phyloP scores from a whole-genome alignment of 2,888 invertebrate genomes.

The Morinoia aosen region DNA sequence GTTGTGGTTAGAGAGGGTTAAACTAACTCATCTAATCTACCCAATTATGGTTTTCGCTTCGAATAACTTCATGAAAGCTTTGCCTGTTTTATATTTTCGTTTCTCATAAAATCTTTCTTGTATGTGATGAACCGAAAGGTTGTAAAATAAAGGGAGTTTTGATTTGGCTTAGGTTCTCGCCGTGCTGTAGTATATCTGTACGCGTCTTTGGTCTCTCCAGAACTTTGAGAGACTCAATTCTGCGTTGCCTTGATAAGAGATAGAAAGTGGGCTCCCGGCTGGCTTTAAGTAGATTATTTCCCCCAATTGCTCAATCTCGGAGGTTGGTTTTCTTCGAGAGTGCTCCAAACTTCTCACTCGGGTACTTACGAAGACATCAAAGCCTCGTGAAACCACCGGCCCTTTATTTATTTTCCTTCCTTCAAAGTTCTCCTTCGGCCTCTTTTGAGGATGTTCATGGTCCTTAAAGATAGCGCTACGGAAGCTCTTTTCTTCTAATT shows the following conservation, averaged over 20 bases:
- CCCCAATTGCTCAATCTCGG: constrained; percentile 20
- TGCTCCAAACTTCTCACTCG: constrained; percentile 19
- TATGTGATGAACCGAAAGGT: neutral
- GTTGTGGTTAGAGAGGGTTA: too few relatives aligned
- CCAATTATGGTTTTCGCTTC: neutral
- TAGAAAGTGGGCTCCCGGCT: neutral
- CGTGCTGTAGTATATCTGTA: neutral
- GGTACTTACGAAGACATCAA: constrained; percentile 36
- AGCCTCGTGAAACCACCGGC: constrained; percentile 24
- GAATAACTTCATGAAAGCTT: neutral
- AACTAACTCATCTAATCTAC: too few relatives aligned
- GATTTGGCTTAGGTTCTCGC: neutral
- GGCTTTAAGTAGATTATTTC: constrained; percentile 31
- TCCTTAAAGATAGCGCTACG: neutral
- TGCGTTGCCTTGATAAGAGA: neutral
- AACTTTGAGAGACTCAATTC: neutral
- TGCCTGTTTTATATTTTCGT: neutral
- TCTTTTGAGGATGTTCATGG: neutral
- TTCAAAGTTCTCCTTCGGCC: neutral
- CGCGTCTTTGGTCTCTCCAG: neutral
- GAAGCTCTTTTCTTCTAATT: neutral
- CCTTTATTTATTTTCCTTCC: neutral
- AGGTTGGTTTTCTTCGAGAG: constrained; percentile 32
- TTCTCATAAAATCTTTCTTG: neutral
- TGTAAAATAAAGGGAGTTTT: neutral